Percentiles rank a stretch among this genome's conserved stretches.
Evolutionary conservation across 2,797 vertebrate genomes (phyloP).

Genomic region (Rhinoraja longicauda): DNA sequence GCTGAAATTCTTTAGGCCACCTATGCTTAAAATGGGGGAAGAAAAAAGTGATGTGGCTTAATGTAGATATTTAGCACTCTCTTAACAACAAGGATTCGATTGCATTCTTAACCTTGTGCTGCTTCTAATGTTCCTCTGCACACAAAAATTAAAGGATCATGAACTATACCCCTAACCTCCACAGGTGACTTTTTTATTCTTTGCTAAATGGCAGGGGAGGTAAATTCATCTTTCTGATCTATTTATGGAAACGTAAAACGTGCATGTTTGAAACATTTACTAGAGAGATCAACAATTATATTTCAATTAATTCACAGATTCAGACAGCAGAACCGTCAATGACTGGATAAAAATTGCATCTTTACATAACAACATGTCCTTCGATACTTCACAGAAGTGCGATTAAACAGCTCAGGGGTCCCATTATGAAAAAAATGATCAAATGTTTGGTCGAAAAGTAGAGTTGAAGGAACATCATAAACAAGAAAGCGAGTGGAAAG

Average conservation of each 20-base stretch:
- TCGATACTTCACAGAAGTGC: too few species aligned
- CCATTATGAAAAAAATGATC: too few species aligned
- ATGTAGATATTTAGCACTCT: background rate
- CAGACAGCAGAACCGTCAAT: background rate
- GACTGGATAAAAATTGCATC: too few species aligned
- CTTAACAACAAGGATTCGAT: too few species aligned
- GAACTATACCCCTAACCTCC: background rate
- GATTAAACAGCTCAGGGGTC: too few species aligned
- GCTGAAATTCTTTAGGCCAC: background rate
- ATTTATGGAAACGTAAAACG: background rate
- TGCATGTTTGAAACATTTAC: background rate
- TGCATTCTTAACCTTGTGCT: background rate
- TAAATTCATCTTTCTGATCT: background rate
- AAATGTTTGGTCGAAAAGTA: too few species aligned
- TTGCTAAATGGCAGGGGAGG: too few species aligned
- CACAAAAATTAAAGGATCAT: background rate
- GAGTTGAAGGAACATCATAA: too few species aligned
- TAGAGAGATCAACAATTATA: too few species aligned
- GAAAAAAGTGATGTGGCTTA: background rate
- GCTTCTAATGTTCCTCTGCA: background rate
- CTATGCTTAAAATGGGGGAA: background rate
- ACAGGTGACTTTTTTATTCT: too few species aligned
- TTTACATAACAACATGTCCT: background rate
- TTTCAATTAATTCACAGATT: background rate
- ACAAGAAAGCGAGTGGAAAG: too few species aligned